Conservation (phyloP, 2,113 vertebrate genomes). For the Ploceus nigricollis region DNA sequence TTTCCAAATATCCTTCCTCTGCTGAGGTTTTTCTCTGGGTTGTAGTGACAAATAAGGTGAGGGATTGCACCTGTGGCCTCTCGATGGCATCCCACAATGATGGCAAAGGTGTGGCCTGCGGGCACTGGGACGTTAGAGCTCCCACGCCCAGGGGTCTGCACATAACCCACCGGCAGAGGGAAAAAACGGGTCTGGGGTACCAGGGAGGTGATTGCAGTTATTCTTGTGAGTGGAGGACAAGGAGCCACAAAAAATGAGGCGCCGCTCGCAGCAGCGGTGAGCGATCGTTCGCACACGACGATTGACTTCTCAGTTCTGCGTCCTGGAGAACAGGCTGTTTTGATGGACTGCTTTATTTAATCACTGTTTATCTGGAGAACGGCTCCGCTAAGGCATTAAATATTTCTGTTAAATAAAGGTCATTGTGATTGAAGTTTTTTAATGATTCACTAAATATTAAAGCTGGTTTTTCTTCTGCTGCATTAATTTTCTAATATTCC, state of each 20-base stretch:
- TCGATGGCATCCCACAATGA: rapidly evolving
- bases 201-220: rapidly evolving
- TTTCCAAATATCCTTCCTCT: neutral
- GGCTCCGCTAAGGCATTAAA: neutral
- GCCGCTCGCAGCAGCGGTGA: neutral
- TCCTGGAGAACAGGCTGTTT: constrained; percentile 41
- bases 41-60: neutral
- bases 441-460: constrained; percentile 44
- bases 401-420: constrained; percentile 53
- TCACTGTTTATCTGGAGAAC: neutral
- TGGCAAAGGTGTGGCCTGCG: neutral
- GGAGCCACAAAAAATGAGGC: neutral
- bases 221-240: neutral
- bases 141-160: rapidly evolving
- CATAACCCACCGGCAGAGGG: rapidly evolving
- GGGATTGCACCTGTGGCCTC: neutral
- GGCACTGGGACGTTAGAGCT: rapidly evolving
- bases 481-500: constrained; percentile 22
- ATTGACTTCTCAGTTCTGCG: neutral
- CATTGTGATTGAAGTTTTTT: constrained; percentile 30
- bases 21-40: neutral
- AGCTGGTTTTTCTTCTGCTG: neutral
- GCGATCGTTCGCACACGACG: rapidly evolving
- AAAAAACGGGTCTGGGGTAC: too few species aligned
- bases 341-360: constrained; percentile 35